Base-by-base conservation (phyloP, 2,888 invertebrate species). In the Podabrus alpinus region DNA sequence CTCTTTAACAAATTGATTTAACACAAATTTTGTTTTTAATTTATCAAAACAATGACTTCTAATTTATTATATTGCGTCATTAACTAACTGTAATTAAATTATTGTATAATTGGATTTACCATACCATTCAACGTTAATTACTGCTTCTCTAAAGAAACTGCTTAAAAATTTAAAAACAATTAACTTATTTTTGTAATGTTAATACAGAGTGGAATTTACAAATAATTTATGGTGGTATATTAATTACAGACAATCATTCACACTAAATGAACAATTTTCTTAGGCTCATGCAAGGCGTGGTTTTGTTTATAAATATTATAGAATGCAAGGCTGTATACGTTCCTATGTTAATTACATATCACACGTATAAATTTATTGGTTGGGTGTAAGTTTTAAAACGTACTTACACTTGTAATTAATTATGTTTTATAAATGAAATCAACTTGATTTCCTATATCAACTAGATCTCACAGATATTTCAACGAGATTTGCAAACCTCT, bases 241-340 rank as follows among this genome's bases (percentile, higher is more conserved):
- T 69, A 69, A 69, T 69, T 69, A 29, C 13, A 64, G 19, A n/a
- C 62, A 17, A 64, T 64, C 21, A 10, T 19, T 19, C 5, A 64
- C 62, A 64, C 19, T n/a, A 21, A 69, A 62, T 15, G 62, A 61
- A 29, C 61, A 45, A 17, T 69, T 69, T 69, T 29, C 13, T 25
- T 66, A 45, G 16, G n/a, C 25, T 74, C 60, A 24, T 61, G 16
- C 61, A 67, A 62, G 68, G 66, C 68, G 66, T 25, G 68, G 59
- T 59, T 68, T 75, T 64, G 66, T 70, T 72, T 72, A 64, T 72
- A 68, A 71, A 67, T 75, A 72, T 68, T 60, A 73, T 74, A 77
- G 74, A 77, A 77, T 74, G 77, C 77, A 77, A 77, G 77, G 74
- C 68, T 72, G 66, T 59, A 21, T 60, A 72, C 66, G 71, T 59